Base-by-base conservation (phyloP, 2,797 vertebrate species). In the Tauraco hartlaubi region DNA sequence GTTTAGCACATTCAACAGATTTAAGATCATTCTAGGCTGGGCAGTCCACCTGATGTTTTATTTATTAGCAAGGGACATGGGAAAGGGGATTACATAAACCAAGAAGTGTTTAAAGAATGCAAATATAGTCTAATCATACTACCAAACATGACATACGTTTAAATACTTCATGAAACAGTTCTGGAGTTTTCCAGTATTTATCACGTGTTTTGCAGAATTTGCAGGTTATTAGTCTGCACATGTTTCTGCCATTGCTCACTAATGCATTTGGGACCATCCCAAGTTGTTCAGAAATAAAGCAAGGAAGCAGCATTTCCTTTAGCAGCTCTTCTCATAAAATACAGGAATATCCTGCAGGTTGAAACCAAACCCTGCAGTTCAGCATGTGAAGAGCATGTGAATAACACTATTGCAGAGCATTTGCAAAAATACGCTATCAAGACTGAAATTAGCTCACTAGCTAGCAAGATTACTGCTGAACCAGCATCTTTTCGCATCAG, bases 1-100 rank as follows among this genome's bases (percentile, higher is more conserved):
- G 74, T 76, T 92, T 59, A 91, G 92, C 78, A 89, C 85, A 92
- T 77, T 54, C 78, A 85, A 83, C 33, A 80, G 90, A 93, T 89
- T 92, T 94, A 93, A 89, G 59, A 93, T 61, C 8, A 5, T 66
- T 89, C 48, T 72, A 58, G 52, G 73, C 79, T 77, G 61, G 16
- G 76, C 74, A 26, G 11, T 94, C 87, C 93, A 94, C 44, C 84
- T 91, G 87, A 75, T 51, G 39, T 85, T 96, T 82, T 75, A 91
- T 86, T 93, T 94, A 91, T 84, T 78, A 92, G 67, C 0, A 0
- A 94, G 84, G 21, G 64, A 85, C 72, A 74, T 31, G 81, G 83
- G 87, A 83, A 67, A 89, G 37, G 61, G 77, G 63, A 87, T 89
- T 87, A 81, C 23, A 71, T 21, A 82, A 91, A 76, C n/a, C 4